A percentile compares a stretch with the other conserved stretches of the same genome.
phyloP scores from a whole-genome alignment of 2,888 invertebrate species.

The Dynastes maya region DNA sequence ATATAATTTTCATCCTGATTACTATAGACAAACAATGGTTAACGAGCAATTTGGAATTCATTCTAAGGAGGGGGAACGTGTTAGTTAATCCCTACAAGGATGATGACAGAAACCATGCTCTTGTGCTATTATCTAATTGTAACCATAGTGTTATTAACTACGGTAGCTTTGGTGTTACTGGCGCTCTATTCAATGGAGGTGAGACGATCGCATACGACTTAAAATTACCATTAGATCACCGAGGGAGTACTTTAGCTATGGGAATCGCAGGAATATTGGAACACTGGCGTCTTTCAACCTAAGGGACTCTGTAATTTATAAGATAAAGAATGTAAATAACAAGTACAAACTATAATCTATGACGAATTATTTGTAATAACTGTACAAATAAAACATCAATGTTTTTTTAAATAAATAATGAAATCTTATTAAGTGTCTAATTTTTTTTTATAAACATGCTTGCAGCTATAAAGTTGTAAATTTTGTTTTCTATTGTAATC shows the following conservation, averaged over 20 bases:
- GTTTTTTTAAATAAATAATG: too few relatives aligned
- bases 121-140: conserved; percentile 53
- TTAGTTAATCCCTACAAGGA: conserved; percentile 47
- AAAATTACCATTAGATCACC: conserved; percentile 52
- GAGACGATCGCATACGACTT: conserved; percentile 55
- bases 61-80: conserved; percentile 33
- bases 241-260: conserved; percentile 55
- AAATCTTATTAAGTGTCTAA: too few relatives aligned
- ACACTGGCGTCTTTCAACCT: background rate
- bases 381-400: too few relatives aligned
- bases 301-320: too few relatives aligned
- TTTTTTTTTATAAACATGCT: too few relatives aligned
- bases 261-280: conserved; percentile 50
- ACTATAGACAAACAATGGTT: conserved; percentile 52
- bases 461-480: too few relatives aligned
- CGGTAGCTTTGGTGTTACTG: conserved; percentile 54
- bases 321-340: too few relatives aligned
- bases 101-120: conserved; percentile 48
- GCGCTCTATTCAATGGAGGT: conserved; percentile 53
- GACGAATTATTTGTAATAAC: too few relatives aligned
- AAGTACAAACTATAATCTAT: too few relatives aligned
- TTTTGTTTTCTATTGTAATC: too few relatives aligned
- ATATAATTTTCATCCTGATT: conserved; percentile 54
- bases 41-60: conserved; percentile 26
- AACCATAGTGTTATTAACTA: conserved; percentile 56